Base-by-base conservation (phyloP, 2,888 invertebrate genomes). In the Hyposoter didymator region DNA sequence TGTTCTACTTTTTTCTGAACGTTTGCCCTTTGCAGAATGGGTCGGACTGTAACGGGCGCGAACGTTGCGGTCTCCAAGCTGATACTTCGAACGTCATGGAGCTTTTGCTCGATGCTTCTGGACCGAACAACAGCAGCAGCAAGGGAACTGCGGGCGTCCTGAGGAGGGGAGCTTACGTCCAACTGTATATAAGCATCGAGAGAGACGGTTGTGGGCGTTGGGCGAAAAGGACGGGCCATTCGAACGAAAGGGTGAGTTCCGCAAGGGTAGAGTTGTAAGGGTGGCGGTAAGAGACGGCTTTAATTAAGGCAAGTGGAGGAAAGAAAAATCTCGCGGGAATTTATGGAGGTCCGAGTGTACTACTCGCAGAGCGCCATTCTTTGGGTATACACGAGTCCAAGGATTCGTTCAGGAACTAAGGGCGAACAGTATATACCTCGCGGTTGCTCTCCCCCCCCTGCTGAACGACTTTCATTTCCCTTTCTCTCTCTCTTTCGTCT, bases 271-370 rank as follows among this genome's bases (percentile, higher is more conserved):
- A 76, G 89, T 90, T 88, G 89, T 91, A 90, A 89, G 88, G 90
- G 91, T 88, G 2, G 52, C 55, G 84, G 89, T 87, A 89, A 89
- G 91, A 92, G 91, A 91, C 90, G 91, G 92, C 92, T 93, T 93
- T 93, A 93, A 93, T 93, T 93, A 93, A 93, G 92, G 93, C 92
- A 92, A 93, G 93, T 92, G 91, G 90, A 93, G 93, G 90, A 92
- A 93, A 93, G 93, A 93, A 93, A 93, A 93, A 93, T 93, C 92
- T 90, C 91, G 89, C 90, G 93, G 91, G 93, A 93, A 93, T 93
- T 93, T 93, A 93, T 93, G 92, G 92, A 93, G 93, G 93, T 93
- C 91, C 89, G 75, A 78, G 78, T 72, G n/a, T n/a, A n/a, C n/a
- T n/a, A 85, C 76, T 79, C 73, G 72, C 69, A 78, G 39, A 39